These are phyloP conservation scores for Ceratina calcarata DNA, from an alignment of 1,140 invertebrate species.

Conservation along the genomic window DNA sequence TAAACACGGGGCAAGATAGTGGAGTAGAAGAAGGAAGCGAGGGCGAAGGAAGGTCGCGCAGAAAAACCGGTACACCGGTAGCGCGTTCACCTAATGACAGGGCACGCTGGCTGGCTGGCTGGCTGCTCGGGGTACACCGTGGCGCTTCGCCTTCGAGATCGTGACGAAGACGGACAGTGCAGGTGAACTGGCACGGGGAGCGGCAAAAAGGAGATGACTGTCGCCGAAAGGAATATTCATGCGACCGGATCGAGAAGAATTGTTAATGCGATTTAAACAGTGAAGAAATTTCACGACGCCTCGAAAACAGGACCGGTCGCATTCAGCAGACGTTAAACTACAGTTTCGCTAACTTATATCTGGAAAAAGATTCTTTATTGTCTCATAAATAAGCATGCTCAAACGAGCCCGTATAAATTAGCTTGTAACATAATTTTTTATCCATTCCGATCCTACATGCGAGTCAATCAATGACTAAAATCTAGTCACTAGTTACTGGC, in stretches of 20 bases:
- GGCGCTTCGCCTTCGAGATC: conserved; percentile 46
- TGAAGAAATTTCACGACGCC: neutral
- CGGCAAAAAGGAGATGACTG: conserved; percentile 45
- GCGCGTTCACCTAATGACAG: conserved; percentile 59
- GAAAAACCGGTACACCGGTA: conserved; percentile 64
- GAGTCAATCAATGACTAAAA: neutral
- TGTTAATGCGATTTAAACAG: conserved; percentile 15
- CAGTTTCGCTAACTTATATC: no score
- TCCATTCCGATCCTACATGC: neutral
- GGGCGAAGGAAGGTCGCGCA: conserved; percentile 31
- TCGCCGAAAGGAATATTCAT: conserved; percentile 62
- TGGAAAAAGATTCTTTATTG: no score
- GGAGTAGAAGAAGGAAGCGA: conserved; percentile 6
- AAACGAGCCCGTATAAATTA: neutral
- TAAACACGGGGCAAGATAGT: conserved; percentile 14
- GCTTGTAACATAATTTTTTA: neutral
- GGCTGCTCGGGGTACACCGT: conserved; percentile 46
- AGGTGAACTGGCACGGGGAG: conserved; percentile 1
- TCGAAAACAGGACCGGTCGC: neutral
- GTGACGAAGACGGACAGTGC: conserved; percentile 66
- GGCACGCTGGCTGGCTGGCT: conserved; percentile 27
- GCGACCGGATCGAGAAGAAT: conserved; percentile 35
- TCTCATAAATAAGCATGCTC: no score
- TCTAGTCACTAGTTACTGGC: neutral
- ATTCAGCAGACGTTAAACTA: no score